phyloP scores from a whole-genome alignment of 2,113 vertebrate genomes.

The Ictidomys tridecemlineatus region DNA sequence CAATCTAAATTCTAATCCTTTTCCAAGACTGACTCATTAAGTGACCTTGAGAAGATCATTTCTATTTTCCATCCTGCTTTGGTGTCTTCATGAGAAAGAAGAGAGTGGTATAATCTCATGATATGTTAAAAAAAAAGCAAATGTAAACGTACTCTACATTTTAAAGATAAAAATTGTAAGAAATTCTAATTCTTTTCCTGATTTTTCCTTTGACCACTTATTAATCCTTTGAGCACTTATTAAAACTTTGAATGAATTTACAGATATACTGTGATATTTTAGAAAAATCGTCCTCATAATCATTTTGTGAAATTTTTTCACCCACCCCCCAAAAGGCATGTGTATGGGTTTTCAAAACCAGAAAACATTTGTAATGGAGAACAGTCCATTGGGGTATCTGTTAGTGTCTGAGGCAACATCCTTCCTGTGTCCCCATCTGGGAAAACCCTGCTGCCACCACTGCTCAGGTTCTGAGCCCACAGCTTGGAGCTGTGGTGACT shows the following conservation, averaged over 20 bases:
- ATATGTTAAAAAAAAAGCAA: background rate
- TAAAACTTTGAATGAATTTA: conserved; percentile 1
- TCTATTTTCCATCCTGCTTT: conserved; percentile 67
- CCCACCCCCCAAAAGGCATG: background rate
- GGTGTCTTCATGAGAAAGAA: conserved; percentile 70
- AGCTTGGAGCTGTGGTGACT: background rate
- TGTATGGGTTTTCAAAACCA: background rate
- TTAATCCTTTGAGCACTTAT: background rate
- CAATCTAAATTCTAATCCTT: conserved; percentile 60
- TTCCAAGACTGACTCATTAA: conserved; percentile 81
- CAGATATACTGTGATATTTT: background rate
- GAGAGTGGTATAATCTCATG: conserved; percentile 41
- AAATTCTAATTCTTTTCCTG: background rate
- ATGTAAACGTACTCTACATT: background rate
- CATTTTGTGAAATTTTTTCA: background rate
- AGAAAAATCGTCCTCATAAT: background rate
- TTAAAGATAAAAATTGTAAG: background rate
- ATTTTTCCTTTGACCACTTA: background rate
- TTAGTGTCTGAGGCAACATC: background rate
- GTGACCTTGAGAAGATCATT: conserved; percentile 75
- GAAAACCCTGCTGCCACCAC: background rate
- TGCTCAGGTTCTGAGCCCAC: background rate
- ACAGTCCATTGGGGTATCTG: background rate
- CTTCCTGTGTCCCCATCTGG: background rate
- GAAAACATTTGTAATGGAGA: background rate